phyloP scores from a whole-genome alignment of 1,140 invertebrate species.

The Heliconius hermathena region DNA sequence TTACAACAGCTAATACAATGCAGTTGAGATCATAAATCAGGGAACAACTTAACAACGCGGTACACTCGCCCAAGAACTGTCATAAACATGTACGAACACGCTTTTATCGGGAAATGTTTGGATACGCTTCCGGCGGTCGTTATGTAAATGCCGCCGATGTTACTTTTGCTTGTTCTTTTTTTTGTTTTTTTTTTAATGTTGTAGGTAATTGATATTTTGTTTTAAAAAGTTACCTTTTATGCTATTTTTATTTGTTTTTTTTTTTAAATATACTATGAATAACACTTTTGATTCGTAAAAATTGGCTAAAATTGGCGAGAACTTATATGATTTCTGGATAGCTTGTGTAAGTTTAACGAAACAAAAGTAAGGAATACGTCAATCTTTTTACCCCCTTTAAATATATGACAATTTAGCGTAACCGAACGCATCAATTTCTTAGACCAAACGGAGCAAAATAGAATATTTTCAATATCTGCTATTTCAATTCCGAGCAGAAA shows the following conservation, averaged over 20 bases:
- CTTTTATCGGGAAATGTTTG: constrained; percentile 57
- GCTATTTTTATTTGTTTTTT: background rate
- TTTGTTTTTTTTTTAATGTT: background rate
- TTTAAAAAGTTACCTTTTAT: background rate
- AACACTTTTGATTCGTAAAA: too few species aligned
- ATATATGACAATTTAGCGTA: too few species aligned
- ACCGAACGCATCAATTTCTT: too few species aligned
- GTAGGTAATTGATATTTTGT: background rate
- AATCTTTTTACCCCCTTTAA: too few species aligned
- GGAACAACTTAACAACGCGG: constrained; percentile 37
- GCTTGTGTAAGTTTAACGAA: too few species aligned
- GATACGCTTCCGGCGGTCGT: constrained; percentile 44
- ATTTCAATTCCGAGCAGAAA: background rate
- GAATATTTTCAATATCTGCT: too few species aligned
- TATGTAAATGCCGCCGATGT: constrained; percentile 37
- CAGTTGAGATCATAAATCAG: constrained; percentile 49
- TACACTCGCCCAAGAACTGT: constrained; percentile 46
- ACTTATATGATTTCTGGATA: too few species aligned
- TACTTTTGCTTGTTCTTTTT: constrained; percentile 43
- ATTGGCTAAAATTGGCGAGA: too few species aligned
- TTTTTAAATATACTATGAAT: too few species aligned
- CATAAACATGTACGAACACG: constrained; percentile 52
- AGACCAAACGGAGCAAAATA: too few species aligned
- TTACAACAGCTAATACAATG: constrained; percentile 32
- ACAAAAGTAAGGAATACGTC: too few species aligned